phyloP scores from a whole-genome alignment of 2,888 invertebrate genomes.

The Synanthedon andrenaeformis region DNA sequence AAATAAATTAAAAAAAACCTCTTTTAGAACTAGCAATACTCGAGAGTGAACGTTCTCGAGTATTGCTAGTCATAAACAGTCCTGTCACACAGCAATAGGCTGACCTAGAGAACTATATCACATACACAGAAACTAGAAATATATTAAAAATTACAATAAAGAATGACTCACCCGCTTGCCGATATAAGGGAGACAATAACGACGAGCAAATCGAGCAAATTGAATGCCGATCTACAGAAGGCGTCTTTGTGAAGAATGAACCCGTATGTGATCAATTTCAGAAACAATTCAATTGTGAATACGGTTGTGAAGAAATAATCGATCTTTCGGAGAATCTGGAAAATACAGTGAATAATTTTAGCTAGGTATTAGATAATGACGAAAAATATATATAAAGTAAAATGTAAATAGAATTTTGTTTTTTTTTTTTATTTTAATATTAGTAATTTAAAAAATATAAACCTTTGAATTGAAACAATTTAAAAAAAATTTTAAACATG shows the following conservation, averaged over 20 bases:
- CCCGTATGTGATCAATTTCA: conserved; percentile 97
- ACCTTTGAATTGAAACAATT: too few species aligned
- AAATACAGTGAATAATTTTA: conserved; percentile 13
- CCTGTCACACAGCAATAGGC: too few species aligned
- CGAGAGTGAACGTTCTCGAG: too few species aligned
- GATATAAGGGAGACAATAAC: conserved; percentile 97
- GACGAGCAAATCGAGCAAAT: conserved; percentile 95
- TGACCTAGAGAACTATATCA: too few species aligned
- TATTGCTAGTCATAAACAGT: too few species aligned
- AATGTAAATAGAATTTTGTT: neutral
- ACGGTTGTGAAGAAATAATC: conserved; percentile 98
- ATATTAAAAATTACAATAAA: too few species aligned
- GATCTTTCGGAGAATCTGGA: conserved; percentile 90
- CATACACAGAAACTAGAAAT: too few species aligned
- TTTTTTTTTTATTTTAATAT: neutral
- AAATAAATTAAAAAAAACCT: too few species aligned
- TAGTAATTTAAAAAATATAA: neutral
- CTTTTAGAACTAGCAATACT: too few species aligned
- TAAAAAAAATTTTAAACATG: too few species aligned
- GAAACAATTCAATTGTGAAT: conserved; percentile 93
- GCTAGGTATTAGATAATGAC: conserved; percentile 3
- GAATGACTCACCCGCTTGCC: conserved; percentile 74
- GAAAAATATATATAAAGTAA: neutral
- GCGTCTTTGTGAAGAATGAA: conserved; percentile 97
- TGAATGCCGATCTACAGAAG: conserved; percentile 98